Percentiles rank a stretch among this genome's conserved stretches.
Evolutionary conservation across 1,140 invertebrate species (phyloP).

Genomic region (Paraescarpia echinospica): DNA sequence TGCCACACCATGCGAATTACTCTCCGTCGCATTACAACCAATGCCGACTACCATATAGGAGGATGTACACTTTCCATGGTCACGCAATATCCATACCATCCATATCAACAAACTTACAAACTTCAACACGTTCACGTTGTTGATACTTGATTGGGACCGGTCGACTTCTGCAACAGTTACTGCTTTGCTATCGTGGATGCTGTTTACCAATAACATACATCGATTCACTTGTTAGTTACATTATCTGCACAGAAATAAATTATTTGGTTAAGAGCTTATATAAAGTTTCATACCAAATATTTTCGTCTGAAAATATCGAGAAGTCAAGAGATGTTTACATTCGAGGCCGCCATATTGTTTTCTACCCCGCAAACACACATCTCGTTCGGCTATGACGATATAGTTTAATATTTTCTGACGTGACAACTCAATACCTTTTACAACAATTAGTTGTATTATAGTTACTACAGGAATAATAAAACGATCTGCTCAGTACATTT

Average conservation of each 20-base stretch:
- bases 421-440: background rate
- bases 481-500: background rate
- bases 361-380: conserved; percentile 3
- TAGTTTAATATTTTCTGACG: background rate
- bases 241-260: background rate
- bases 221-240: background rate
- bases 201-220: background rate
- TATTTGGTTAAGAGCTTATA: background rate
- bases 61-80: no score
- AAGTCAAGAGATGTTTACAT: background rate
- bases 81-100: no score
- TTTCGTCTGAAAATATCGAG: no score
- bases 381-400: background rate
- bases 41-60: no score
- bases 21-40: no score
- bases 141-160: no score
- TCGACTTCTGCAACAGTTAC: no score
- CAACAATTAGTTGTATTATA: background rate
- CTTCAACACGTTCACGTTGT: no score
- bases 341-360: background rate
- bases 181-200: background rate
- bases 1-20: no score
- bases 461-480: background rate
- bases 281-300: background rate
- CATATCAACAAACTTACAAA: no score